phyloP scores from a whole-genome alignment of 2,797 vertebrate genomes.

The Anomalospiza imberbis region DNA sequence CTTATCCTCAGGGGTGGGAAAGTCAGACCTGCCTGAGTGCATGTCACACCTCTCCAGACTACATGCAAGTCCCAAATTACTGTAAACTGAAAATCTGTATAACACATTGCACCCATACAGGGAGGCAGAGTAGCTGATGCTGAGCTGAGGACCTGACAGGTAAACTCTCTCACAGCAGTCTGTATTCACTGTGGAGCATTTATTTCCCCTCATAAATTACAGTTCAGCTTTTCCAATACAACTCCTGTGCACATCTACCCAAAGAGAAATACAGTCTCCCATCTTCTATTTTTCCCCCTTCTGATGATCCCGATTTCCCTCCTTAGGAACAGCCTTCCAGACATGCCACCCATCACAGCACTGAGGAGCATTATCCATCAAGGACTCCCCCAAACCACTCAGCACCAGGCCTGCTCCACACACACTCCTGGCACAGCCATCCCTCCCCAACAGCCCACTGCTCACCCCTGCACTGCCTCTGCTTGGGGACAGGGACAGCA shows the following conservation, averaged over 20 bases:
- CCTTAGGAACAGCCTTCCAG: background rate
- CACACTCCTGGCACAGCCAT: background rate
- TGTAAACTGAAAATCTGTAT: background rate
- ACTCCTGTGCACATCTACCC: background rate
- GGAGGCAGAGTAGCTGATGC: background rate
- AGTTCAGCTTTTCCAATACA: background rate
- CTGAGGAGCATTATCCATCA: background rate
- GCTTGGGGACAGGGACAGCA: rapidly evolving
- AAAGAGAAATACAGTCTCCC: background rate
- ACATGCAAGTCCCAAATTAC: background rate
- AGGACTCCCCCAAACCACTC: background rate
- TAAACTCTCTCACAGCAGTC: background rate
- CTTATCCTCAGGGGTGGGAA: background rate
- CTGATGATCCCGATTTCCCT: rapidly evolving
- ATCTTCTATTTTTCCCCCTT: background rate
- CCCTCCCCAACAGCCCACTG: background rate
- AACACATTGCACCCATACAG: background rate
- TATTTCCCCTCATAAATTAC: background rate
- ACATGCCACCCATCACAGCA: background rate
- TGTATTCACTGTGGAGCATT: background rate
- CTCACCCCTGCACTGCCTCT: background rate
- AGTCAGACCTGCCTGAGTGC: background rate
- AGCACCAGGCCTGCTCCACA: background rate
- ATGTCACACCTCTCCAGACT: background rate
- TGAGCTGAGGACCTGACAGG: background rate